Conservation (phyloP, 2,113 vertebrate species). For the Hipposideros armiger region DNA sequence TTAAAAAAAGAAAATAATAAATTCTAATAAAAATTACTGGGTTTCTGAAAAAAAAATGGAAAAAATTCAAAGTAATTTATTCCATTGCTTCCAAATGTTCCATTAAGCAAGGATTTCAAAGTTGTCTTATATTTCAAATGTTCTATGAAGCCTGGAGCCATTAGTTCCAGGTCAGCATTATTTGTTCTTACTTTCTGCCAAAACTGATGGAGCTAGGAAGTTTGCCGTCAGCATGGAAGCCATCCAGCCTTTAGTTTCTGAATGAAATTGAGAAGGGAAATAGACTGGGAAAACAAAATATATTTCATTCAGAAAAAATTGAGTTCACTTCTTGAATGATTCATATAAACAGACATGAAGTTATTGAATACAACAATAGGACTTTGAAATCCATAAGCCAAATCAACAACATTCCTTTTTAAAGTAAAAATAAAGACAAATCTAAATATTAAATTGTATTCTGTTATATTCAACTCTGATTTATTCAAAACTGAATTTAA, state of each 20-base stretch:
- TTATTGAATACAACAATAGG: slow-evolving; percentile 8
- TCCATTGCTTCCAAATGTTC: not conserved
- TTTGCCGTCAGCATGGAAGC: slow-evolving; percentile 37
- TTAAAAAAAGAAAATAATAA: too few species aligned
- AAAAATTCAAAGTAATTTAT: slow-evolving; percentile 15
- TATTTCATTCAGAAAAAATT: slow-evolving; percentile 70
- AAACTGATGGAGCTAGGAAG: slow-evolving; percentile 28
- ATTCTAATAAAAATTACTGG: slow-evolving; percentile 1
- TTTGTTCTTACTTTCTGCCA: slow-evolving; percentile 48
- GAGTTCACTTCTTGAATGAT: slow-evolving; percentile 55
- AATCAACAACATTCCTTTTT: slow-evolving; percentile 6
- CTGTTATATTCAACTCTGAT: not conserved
- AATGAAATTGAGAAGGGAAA: slow-evolving; percentile 49
- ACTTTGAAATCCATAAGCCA: not conserved
- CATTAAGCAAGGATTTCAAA: not conserved
- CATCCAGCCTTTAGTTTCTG: slow-evolving; percentile 21
- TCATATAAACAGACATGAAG: not conserved
- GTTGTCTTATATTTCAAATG: slow-evolving; percentile 24
- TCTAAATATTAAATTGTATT: not conserved
- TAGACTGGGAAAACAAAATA: slow-evolving; percentile 65
- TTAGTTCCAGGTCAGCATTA: slow-evolving; percentile 37
- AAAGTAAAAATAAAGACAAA: not conserved
- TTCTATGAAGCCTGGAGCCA: not conserved
- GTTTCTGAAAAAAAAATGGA: slow-evolving; percentile 17
- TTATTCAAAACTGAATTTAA: not conserved